Percentiles rank a stretch among this genome's conserved stretches.
Conservation (phyloP, 1,140 invertebrate genomes). For the Aphaenogaster rudis region DNA sequence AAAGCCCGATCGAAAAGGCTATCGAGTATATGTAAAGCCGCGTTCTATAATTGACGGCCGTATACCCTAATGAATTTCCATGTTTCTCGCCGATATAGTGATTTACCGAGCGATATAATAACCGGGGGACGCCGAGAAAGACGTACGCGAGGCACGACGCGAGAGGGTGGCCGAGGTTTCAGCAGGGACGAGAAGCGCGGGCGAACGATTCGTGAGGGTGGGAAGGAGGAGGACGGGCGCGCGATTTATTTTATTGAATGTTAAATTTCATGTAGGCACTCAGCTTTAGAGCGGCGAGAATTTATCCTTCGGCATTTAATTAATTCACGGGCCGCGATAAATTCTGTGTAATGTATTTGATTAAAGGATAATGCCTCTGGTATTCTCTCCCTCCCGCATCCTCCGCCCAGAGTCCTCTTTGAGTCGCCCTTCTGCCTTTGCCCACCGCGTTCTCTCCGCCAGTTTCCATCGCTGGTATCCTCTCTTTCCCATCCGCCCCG, state of each 20-base stretch:
- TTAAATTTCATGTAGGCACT: constrained; percentile 83
- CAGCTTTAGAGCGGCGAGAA: constrained; percentile 81
- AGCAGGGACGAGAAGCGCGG: constrained; percentile 26
- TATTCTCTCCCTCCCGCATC: constrained; percentile 71
- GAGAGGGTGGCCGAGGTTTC: constrained; percentile 45
- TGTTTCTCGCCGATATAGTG: constrained; percentile 48
- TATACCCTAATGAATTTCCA: constrained; percentile 23
- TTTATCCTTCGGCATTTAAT: constrained; percentile 87
- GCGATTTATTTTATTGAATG: constrained; percentile 85
- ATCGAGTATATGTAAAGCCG: not conserved
- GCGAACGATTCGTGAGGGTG: constrained; percentile 69
- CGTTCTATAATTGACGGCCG: constrained; percentile 31
- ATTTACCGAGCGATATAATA: constrained; percentile 57
- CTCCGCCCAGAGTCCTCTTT: constrained; percentile 66
- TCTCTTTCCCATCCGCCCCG: constrained; percentile 15
- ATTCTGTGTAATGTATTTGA: constrained; percentile 87
- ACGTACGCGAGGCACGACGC: constrained; percentile 16
- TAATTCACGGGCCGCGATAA: constrained; percentile 86
- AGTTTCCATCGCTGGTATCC: constrained; percentile 34
- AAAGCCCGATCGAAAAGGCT: not conserved
- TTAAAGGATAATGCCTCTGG: constrained; percentile 86
- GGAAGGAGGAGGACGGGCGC: constrained; percentile 56
- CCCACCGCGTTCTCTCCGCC: constrained; percentile 59
- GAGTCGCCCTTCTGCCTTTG: constrained; percentile 65
- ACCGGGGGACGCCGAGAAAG: constrained; percentile 21